These are phyloP conservation scores for Pelagia noctiluca DNA, from an alignment of 30 jellyfish, hydroid and myxozoan species.

Conservation along the genomic window DNA sequence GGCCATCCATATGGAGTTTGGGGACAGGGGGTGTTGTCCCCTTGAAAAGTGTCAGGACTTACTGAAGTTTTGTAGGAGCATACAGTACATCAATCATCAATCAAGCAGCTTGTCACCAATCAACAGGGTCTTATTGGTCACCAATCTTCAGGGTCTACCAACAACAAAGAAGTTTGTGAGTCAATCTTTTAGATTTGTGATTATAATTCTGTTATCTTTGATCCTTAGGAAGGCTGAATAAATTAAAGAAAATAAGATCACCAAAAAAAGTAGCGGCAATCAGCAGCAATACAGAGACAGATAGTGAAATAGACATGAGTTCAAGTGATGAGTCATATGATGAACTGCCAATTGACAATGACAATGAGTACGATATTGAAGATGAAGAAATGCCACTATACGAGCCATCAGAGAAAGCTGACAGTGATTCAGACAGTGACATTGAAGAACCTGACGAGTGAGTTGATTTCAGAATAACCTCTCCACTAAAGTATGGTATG, in stretches of 20 bases:
- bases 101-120: no score
- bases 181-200: neutral
- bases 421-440: slow-evolving; percentile 41
- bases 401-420: slow-evolving; percentile 37
- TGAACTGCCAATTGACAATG: neutral
- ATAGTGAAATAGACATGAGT: neutral
- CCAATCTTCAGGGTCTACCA: no score
- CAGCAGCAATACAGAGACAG: neutral
- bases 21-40: no score
- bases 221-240: neutral
- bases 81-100: neutral
- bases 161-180: no score
- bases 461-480: no score
- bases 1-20: no score
- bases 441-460: slow-evolving; percentile 38
- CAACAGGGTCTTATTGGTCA: no score
- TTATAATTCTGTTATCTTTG: no score
- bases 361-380: slow-evolving; percentile 19
- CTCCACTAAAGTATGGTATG: no score
- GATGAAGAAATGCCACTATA: slow-evolving; percentile 34
- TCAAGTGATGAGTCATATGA: neutral
- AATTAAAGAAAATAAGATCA: neutral
- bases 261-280: neutral
- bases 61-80: no score
- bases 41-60: no score